phyloP scores from a whole-genome alignment of 64 coral and sea anemone species.

The Platygyra sinensis region DNA sequence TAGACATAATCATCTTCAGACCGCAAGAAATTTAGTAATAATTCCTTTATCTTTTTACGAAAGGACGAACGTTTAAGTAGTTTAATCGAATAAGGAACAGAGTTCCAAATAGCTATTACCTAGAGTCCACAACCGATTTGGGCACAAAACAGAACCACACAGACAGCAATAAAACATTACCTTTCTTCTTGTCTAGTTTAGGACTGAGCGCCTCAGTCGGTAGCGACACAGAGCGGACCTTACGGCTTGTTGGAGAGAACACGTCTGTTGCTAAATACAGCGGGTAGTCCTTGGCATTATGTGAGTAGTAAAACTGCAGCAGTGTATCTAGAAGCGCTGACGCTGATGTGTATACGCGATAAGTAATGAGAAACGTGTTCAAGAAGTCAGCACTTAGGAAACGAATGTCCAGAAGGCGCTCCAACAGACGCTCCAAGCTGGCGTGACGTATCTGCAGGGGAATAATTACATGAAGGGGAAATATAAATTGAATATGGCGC shows the following conservation, averaged over 20 bases:
- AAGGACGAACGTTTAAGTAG: no score
- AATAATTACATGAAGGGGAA: neutral
- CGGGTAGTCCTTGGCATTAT: conserved; percentile 52
- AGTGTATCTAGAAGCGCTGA: conserved; percentile 69
- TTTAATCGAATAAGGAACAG: no score
- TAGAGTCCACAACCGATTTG: no score
- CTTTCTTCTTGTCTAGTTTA: conserved; percentile 52
- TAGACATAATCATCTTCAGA: no score
- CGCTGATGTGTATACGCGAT: conserved; percentile 91
- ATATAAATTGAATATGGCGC: neutral
- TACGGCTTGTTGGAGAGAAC: conserved; percentile 51
- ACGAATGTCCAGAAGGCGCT: conserved; percentile 86
- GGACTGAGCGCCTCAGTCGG: conserved; percentile 59
- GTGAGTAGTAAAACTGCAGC: conserved; percentile 82
- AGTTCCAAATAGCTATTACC: no score
- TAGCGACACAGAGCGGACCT: conserved; percentile 79
- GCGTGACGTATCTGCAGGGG: conserved; percentile 93
- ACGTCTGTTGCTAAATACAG: conserved; percentile 46
- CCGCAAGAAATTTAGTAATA: no score
- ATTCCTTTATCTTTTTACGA: no score
- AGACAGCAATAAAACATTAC: neutral
- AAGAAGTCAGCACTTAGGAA: conserved; percentile 98
- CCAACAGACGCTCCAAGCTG: conserved; percentile 83
- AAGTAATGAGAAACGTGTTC: conserved; percentile 97
- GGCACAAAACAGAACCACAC: no score